Evolutionary conservation across 2,888 invertebrate species (phyloP).

Genomic region (Drosophila cognata): DNA sequence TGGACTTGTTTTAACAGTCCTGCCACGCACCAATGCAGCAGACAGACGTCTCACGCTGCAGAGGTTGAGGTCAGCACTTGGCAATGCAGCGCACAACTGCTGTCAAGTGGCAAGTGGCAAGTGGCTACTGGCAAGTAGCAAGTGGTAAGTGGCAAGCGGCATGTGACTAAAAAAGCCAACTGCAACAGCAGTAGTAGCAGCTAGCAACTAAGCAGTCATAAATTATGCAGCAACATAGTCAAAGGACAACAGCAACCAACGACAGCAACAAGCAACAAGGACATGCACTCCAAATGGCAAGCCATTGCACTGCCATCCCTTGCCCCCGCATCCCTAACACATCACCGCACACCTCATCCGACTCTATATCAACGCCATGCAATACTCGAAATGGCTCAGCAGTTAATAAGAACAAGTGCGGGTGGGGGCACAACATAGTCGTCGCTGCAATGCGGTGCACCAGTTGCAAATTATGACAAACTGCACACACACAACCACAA

Average conservation of each 20-base stretch:
- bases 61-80: conserved; percentile 40
- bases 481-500: conserved; percentile 42
- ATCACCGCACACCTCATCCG: not conserved
- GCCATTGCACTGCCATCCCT: conserved; percentile 41
- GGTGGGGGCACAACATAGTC: conserved; percentile 17
- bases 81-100: conserved; percentile 35
- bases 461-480: conserved; percentile 78
- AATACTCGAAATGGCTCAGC: conserved; percentile 61
- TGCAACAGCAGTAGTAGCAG: conserved; percentile 11
- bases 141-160: conserved; percentile 22
- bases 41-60: conserved; percentile 34
- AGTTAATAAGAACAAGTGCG: conserved; percentile 73
- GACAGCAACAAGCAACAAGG: conserved; percentile 43
- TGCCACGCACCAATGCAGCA: conserved; percentile 55
- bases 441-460: conserved; percentile 56
- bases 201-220: conserved; percentile 73
- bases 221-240: conserved; percentile 78
- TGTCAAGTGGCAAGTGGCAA: conserved; percentile 26
- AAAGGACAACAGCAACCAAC: conserved; percentile 65
- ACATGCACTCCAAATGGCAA: conserved; percentile 59
- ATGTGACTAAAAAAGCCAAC: conserved; percentile 62
- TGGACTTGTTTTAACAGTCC: conserved; percentile 60
- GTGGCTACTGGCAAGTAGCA: conserved; percentile 18
- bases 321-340: not conserved
- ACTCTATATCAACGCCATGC: conserved; percentile 54